Evolutionary conservation across 2,888 invertebrate genomes (phyloP).

Genomic region (Torymus aiolomorphi): DNA sequence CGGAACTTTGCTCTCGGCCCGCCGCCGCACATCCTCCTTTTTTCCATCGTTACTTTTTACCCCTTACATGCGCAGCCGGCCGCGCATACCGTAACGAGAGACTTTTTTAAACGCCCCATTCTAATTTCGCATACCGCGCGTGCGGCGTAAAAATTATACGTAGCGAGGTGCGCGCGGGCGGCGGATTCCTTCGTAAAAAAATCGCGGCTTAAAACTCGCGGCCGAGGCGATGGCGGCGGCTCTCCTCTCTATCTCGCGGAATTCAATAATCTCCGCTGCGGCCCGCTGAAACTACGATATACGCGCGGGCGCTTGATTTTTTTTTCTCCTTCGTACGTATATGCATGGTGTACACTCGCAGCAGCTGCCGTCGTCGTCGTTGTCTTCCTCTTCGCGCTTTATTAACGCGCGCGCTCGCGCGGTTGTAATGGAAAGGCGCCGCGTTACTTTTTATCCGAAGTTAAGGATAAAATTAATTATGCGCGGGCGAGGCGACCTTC

Average conservation of each 20-base stretch:
- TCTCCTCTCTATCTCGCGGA: slow-evolving; percentile 24
- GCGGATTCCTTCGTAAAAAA: slow-evolving; percentile 32
- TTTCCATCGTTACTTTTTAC: slow-evolving; percentile 1
- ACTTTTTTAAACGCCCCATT: slow-evolving; percentile 36
- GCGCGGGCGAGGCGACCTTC: background rate
- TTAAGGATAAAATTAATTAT: slow-evolving; percentile 53
- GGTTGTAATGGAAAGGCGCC: slow-evolving; percentile 47
- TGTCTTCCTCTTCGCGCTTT: slow-evolving; percentile 26
- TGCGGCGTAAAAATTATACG: slow-evolving; percentile 25
- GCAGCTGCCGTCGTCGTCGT: background rate
- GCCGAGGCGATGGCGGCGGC: slow-evolving; percentile 4
- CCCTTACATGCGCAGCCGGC: slow-evolving; percentile 3
- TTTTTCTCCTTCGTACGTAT: background rate
- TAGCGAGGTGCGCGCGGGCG: background rate
- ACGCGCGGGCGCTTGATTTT: slow-evolving; percentile 3
- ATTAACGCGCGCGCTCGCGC: slow-evolving; percentile 46
- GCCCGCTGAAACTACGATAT: background rate
- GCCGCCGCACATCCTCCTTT: background rate
- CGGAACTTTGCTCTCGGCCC: background rate
- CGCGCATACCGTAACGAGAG: background rate
- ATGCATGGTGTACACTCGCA: too few species aligned
- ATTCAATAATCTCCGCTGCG: slow-evolving; percentile 54
- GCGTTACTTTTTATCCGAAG: slow-evolving; percentile 16
- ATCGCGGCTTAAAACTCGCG: slow-evolving; percentile 42
- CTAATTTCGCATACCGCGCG: slow-evolving; percentile 46